Percentiles rank a stretch among this genome's conserved stretches.
phyloP scores from a whole-genome alignment of 2,888 invertebrate species.

The Ellobium chinense region DNA sequence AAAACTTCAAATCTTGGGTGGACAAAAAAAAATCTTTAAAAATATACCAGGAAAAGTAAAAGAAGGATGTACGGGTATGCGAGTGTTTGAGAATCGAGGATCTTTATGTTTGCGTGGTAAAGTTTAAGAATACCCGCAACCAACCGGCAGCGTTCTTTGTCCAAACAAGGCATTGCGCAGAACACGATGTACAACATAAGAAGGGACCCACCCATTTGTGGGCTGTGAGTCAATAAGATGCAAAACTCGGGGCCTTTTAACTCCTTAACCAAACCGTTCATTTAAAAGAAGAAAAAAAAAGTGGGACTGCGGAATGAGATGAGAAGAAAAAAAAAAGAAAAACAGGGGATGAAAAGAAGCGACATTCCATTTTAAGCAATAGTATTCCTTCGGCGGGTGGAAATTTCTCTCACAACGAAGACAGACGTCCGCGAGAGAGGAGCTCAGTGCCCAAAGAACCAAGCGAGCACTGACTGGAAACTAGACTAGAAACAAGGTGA shows the following conservation, averaged over 20 bases:
- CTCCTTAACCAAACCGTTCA: background rate
- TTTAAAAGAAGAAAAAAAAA: background rate
- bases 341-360: too few species aligned
- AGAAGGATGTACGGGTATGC: background rate
- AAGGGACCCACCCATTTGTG: background rate
- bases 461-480: too few species aligned
- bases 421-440: too few species aligned
- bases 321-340: background rate
- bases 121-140: background rate
- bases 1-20: too few species aligned
- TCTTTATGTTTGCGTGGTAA: background rate
- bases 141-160: background rate
- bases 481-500: too few species aligned
- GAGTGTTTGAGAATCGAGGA: background rate
- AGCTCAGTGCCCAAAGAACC: too few species aligned
- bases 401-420: too few species aligned
- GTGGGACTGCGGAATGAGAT: background rate
- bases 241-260: background rate
- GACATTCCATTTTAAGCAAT: too few species aligned
- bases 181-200: background rate
- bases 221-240: conserved; percentile 1
- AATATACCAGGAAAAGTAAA: too few species aligned
- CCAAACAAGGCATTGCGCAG: background rate
- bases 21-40: too few species aligned
- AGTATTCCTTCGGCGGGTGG: too few species aligned